Base-by-base conservation (phyloP, 2,888 invertebrate species). In the Dorcus hopei region DNA sequence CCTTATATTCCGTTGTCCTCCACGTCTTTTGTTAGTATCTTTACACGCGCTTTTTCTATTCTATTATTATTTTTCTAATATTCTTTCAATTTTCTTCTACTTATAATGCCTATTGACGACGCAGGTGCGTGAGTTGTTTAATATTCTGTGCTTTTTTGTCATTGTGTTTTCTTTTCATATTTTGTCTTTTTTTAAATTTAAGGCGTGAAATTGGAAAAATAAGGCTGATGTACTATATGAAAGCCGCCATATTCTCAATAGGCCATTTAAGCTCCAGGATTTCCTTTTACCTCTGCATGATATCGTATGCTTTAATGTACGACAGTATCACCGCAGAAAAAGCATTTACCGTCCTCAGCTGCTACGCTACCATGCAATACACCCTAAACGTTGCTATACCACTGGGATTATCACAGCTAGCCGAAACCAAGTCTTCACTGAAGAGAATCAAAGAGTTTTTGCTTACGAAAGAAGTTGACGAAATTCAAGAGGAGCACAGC, bases 341-440 rank as follows among this genome's bases (percentile, higher is more conserved):
- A 73, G 91, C 93, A 9, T 95, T 94, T 78, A 91, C 95, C 59
- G 85, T 94, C 50, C 89, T 93, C n/a, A 90, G 94, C 7, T 90
- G 94, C 74, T 95, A 92, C 80, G 93, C 92, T 71, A 89, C 93
- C 55, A 80, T 96, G 58, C 83, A 93, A 38, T 87, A 90, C 68
- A 88, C 91, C 8, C 90, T 95, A 87, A 93, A 92, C 0, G 88
- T 94, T 8, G 91, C 91, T 79, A 91, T 96, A 68, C 95, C 96
- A 0, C 88, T 89, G 79, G 90, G 88, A 49, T 87, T 94, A 65
- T 87, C 90, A 1, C 87, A 89, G 79, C 82, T 88, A 47, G 90
- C 92, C 0, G 93, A 95, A 79, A 85, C 88, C 0, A 78, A 84
- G 26, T 89, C 94, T 49, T 88, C 91, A 3, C 83, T 91, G 55